A percentile compares a stretch with the other conserved stretches of the same genome.
These are phyloP conservation scores for Toxotes jaculatrix DNA, from an alignment of 2,113 vertebrate species.

Conservation along the genomic window DNA sequence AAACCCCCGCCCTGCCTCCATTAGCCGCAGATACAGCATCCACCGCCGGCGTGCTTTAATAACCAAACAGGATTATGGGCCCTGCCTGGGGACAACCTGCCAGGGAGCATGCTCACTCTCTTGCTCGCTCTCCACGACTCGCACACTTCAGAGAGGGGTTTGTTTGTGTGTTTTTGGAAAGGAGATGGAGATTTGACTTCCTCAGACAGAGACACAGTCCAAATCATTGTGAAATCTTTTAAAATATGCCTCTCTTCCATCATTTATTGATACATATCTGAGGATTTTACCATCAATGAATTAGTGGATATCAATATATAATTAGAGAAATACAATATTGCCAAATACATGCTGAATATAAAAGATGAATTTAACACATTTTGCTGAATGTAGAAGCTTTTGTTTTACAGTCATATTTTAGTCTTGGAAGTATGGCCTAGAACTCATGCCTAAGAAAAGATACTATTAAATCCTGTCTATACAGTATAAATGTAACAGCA, in stretches of 20 bases:
- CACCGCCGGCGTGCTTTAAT: constrained; percentile 87
- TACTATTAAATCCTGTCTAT: not conserved
- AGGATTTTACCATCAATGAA: constrained; percentile 70
- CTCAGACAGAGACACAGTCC: constrained; percentile 71
- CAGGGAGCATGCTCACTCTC: constrained; percentile 77
- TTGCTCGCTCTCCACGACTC: constrained; percentile 74
- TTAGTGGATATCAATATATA: constrained; percentile 68
- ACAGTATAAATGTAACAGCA: not conserved
- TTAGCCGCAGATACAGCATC: constrained; percentile 86
- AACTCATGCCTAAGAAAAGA: not conserved
- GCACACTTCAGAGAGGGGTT: constrained; percentile 74
- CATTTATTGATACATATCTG: constrained; percentile 68
- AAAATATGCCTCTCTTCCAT: constrained; percentile 63
- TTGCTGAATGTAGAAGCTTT: constrained; percentile 20
- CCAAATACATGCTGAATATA: constrained; percentile 55
- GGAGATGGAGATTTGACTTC: constrained; percentile 66
- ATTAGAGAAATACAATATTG: constrained; percentile 56
- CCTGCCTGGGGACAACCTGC: constrained; percentile 82
- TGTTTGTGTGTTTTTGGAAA: constrained; percentile 74
- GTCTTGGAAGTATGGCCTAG: not conserved
- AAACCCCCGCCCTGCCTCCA: constrained; percentile 81
- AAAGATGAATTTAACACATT: constrained; percentile 26
- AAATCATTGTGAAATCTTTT: constrained; percentile 73
- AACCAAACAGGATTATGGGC: constrained; percentile 89
- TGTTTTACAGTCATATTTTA: constrained; percentile 8